phyloP scores from a whole-genome alignment of 2,888 invertebrate species.

The Coronaproctus castanopsis region DNA sequence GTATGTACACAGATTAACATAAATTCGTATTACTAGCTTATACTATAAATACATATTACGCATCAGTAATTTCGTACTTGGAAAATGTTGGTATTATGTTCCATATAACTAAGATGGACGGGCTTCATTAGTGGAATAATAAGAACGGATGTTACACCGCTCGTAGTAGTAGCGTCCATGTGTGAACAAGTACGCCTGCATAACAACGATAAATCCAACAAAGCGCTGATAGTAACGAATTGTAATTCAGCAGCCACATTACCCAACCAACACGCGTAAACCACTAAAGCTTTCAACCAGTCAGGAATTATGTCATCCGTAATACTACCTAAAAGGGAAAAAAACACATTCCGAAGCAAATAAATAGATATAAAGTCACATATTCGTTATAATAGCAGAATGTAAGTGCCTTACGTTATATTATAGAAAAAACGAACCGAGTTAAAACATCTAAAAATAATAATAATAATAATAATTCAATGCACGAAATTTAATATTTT shows the following conservation, averaged over 20 bases:
- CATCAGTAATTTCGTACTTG: too few species aligned
- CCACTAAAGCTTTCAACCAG: conserved; percentile 49
- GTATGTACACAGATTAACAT: too few species aligned
- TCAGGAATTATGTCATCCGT: conserved; percentile 31
- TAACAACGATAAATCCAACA: conserved; percentile 38
- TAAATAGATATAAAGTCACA: too few species aligned
- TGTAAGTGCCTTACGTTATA: too few species aligned
- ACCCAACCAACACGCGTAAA: conserved; percentile 42
- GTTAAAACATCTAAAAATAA: too few species aligned
- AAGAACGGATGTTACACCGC: conserved; percentile 41
- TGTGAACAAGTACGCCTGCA: conserved; percentile 11
- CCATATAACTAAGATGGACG: conserved; percentile 41
- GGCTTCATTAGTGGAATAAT: conserved; percentile 47
- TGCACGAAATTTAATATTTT: too few species aligned
- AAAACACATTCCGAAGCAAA: too few species aligned
- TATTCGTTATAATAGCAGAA: conserved; percentile 9
- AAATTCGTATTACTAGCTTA: too few species aligned
- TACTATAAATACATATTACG: too few species aligned
- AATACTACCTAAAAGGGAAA: neutral
- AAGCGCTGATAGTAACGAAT: conserved; percentile 43
- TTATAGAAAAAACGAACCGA: too few species aligned
- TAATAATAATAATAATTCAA: too few species aligned
- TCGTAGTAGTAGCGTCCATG: conserved; percentile 26
- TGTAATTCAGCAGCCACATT: conserved; percentile 40
- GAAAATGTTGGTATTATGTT: conserved; percentile 44